phyloP scores from a whole-genome alignment of 2,113 vertebrate species.

The Ptilorrhoa leucosticta region DNA sequence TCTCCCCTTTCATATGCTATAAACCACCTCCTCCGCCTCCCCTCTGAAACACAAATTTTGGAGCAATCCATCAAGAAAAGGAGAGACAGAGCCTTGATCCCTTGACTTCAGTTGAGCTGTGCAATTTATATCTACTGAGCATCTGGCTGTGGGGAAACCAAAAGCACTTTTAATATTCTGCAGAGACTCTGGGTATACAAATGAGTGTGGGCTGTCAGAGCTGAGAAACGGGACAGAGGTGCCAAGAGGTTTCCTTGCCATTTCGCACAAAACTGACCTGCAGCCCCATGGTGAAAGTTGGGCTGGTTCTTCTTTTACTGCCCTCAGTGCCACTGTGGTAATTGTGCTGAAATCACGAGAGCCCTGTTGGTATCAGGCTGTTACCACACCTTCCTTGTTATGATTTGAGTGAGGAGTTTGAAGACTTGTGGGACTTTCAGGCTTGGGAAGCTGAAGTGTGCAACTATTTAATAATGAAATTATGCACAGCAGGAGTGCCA shows the following conservation, averaged over 20 bases:
- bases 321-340: not conserved
- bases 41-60: constrained; percentile 50
- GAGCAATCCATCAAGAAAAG: constrained; percentile 35
- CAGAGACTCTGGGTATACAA: constrained; percentile 19
- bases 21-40: not conserved
- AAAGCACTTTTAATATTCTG: constrained; percentile 29
- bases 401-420: not conserved
- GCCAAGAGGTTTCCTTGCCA: not conserved
- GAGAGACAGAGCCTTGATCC: constrained; percentile 52
- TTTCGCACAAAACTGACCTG: not conserved
- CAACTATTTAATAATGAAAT: not conserved
- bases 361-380: not conserved
- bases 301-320: not conserved
- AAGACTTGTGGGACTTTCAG: not conserved
- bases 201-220: not conserved
- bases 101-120: constrained; percentile 45
- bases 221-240: constrained; percentile 17
- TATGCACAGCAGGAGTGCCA: not conserved
- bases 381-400: not conserved
- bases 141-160: constrained; percentile 41
- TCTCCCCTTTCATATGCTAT: constrained; percentile 22
- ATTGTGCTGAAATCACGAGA: not conserved
- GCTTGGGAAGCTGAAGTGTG: not conserved
- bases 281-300: not conserved
- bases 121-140: constrained; percentile 56